Evolutionary conservation across 2,113 vertebrate species (phyloP).

Genomic region (Platysternon megacephalum): DNA sequence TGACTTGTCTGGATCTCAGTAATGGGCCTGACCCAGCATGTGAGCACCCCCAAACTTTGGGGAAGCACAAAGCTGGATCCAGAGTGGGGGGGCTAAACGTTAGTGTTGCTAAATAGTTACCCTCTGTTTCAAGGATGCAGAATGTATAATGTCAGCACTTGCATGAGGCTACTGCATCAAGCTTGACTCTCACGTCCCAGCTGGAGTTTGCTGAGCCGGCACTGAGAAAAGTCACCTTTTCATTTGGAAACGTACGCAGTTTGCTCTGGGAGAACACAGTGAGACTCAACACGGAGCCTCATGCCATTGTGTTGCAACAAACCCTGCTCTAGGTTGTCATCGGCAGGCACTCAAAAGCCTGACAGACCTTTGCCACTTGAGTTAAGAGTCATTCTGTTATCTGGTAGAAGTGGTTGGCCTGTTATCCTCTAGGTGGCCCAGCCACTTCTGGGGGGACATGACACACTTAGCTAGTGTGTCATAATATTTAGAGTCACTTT

Average conservation of each 20-base stretch:
- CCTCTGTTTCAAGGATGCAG: neutral
- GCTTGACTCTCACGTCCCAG: neutral
- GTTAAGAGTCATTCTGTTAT: neutral
- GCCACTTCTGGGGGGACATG: neutral
- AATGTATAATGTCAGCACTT: neutral
- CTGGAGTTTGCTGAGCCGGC: neutral
- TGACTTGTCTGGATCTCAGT: neutral
- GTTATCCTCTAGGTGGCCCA: neutral
- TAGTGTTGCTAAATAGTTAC: neutral
- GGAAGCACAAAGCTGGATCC: neutral
- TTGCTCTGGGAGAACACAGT: no score
- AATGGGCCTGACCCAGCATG: neutral
- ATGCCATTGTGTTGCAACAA: no score
- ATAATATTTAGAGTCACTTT: neutral
- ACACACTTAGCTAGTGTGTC: neutral
- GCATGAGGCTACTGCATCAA: neutral
- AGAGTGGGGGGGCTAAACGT: no score
- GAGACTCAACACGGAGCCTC: no score
- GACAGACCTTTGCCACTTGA: neutral
- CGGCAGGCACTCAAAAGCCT: neutral
- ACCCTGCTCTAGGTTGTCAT: neutral
- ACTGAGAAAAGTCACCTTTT: neutral
- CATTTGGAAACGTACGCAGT: neutral
- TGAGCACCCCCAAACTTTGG: neutral
- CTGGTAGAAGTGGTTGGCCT: neutral